Evolutionary conservation across 2,113 vertebrate species (phyloP), one percentile per base, ranked within the genome.

Genomic region (Gambusia affinis): DNA sequence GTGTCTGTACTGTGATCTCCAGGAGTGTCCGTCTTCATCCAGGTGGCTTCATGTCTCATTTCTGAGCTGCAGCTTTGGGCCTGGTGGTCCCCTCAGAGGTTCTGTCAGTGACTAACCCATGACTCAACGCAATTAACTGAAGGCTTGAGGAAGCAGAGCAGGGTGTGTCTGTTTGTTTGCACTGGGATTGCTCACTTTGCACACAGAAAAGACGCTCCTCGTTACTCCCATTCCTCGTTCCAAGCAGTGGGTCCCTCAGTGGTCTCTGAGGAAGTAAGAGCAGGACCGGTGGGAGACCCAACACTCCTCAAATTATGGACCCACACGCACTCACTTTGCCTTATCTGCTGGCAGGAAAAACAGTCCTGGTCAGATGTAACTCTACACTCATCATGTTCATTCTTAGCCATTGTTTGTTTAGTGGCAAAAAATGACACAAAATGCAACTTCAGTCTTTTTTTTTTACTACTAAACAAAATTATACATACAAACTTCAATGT

Each of bases 91-190:
- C 37, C 47, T 70, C 17, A 27, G 35, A 22, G 14, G 28, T 39
- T 69, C 39, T 33, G 60, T 28, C 15, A 42, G 4, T 83, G 57
- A 67, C 69, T 57, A 12, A 1, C 57, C 24, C 29, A 57, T 84
- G 57, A 80, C 54, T 73, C 39, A 84, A 31, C 29, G 1, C 35
- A 37, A 51, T 44, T 29, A 22, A 54, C 47, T 24, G 42, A 87
- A 90, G 87, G 66, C 76, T 29, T 51, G 76, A 88, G 90, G 83
- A 92, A 90, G 62, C 82, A 79, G 63, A 71, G 51, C 33, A 73
- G 65, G 73, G 72, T 35, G 63, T 83, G 62, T 76, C 62, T 79
- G 73, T 72, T 51, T 76, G 79, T 86, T 35, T 82, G 66, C 1
- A 35, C 51, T 51, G 60, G 22, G 67, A 61, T 75, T 73, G 14